Conservation (phyloP, 2,113 vertebrate genomes). For the Sinosuthora webbiana region DNA sequence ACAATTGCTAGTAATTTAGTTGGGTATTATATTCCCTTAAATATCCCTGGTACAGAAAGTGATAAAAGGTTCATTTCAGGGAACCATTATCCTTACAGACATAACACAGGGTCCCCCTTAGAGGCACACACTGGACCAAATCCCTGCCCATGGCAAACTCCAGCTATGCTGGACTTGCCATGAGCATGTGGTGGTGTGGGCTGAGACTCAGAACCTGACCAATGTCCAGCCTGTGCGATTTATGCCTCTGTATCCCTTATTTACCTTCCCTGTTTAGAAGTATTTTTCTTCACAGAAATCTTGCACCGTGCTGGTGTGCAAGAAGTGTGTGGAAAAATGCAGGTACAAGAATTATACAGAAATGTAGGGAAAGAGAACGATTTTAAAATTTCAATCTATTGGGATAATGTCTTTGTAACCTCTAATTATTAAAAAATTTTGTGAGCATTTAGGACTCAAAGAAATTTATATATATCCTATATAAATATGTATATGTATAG, state of each 20-base stretch:
- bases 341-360: background rate
- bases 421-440: background rate
- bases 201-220: background rate
- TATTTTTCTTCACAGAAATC: background rate
- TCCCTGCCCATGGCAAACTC: background rate
- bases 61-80: background rate
- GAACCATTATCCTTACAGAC: background rate
- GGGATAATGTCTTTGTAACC: background rate
- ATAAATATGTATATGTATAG: too few relatives aligned
- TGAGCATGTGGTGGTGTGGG: fast-evolving
- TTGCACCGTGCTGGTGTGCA: background rate
- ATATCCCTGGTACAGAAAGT: background rate
- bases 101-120: background rate
- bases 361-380: background rate
- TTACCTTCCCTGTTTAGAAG: background rate
- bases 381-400: background rate
- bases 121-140: background rate
- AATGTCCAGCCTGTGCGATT: background rate
- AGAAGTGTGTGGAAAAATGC: background rate
- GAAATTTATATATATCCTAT: too few relatives aligned
- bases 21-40: background rate
- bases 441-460: background rate
- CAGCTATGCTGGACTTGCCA: background rate
- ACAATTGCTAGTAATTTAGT: background rate
- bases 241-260: background rate